Base-by-base conservation (phyloP, 2,888 invertebrate species). In the Cataglyphis albicans region DNA sequence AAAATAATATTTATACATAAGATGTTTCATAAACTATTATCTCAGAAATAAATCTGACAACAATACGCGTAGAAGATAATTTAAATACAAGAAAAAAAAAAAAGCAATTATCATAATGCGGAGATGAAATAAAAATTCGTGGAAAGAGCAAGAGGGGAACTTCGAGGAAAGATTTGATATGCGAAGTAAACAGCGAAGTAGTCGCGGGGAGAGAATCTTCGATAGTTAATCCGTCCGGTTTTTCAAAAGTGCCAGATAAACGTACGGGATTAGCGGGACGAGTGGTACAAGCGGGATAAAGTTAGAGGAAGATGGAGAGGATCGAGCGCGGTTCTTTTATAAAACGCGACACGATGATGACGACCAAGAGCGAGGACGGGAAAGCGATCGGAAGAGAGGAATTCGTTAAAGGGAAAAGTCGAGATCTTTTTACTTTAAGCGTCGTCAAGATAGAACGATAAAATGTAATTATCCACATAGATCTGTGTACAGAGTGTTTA, bases 371-470 rank as follows among this genome's bases (percentile, higher is more conserved):
- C 44, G 59, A 44, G 70, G 55, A 74, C 72, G 84, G 85, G 87
- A 87, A 89, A 91, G 85, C 84, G 88, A 89, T 92, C 89, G 89
- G 88, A 90, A 91, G 90, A 91, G 90, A 91, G 89, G 92, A 93
- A 93, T 93, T 93, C 92, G 92, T 93, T 93, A 93, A 92, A 87
- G 91, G 91, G 90, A 92, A 92, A 91, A 91, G 89, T 89, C 86
- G 90, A 90, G 89, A 90, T 90, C 89, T 90, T 90, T 91, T 92
- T 91, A 89, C 89, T 89, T 84, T 85, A 85, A 88, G 85, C 89
- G 84, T 89, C 90, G 88, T 87, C 84, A 84, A 87, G 90, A 83
- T 84, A 85, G 87, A 88, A 82, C 90, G 85, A 90, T 86, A 87
- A 90, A 91, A 91, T 91, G 90, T 87, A 89, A 91, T 92, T 91